Conservation (phyloP, 2,888 invertebrate genomes). For the Drosophila bunnanda region DNA sequence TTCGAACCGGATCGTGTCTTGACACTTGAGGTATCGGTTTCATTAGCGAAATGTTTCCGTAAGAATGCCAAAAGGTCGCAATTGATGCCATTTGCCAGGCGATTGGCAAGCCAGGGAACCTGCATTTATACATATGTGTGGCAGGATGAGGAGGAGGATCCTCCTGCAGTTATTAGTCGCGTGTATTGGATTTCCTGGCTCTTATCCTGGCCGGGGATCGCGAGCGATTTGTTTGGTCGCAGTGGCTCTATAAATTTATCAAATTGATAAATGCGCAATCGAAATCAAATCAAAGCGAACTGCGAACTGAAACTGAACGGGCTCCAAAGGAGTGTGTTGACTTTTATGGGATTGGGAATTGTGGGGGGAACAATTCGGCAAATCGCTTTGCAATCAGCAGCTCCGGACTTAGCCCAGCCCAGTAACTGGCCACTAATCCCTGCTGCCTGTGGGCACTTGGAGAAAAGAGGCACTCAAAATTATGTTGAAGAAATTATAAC, state of each 20-base stretch:
- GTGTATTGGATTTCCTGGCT: conserved; percentile 70
- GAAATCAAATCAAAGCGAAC: conserved; percentile 74
- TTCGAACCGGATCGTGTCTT: conserved; percentile 47
- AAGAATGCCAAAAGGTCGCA: conserved; percentile 79
- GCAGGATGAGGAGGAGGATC: conserved; percentile 19
- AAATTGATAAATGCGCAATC: conserved; percentile 74
- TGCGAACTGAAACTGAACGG: conserved; percentile 17
- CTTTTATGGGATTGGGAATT: conserved; percentile 62
- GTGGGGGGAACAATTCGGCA: conserved; percentile 66
- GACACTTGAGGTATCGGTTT: conserved; percentile 79
- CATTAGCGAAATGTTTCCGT: conserved; percentile 79
- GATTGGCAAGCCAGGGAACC: conserved; percentile 53
- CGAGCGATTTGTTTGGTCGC: conserved; percentile 65
- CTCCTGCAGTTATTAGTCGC: conserved; percentile 59
- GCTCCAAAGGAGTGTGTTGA: conserved; percentile 55
- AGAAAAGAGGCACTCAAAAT: conserved; percentile 9
- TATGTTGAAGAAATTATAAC: neutral
- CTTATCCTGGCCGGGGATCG: conserved; percentile 52
- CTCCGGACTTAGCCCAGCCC: conserved; percentile 30
- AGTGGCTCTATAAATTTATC: conserved; percentile 72
- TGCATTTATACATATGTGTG: neutral
- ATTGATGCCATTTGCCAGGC: conserved; percentile 77
- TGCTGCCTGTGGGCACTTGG: conserved; percentile 30
- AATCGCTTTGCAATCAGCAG: conserved; percentile 71
- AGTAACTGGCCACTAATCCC: conserved; percentile 37